A percentile compares a stretch with the other conserved stretches of the same genome.
These are phyloP conservation scores for Drosophila acutilabella DNA, from an alignment of 2,888 invertebrate genomes.

Conservation along the genomic window DNA sequence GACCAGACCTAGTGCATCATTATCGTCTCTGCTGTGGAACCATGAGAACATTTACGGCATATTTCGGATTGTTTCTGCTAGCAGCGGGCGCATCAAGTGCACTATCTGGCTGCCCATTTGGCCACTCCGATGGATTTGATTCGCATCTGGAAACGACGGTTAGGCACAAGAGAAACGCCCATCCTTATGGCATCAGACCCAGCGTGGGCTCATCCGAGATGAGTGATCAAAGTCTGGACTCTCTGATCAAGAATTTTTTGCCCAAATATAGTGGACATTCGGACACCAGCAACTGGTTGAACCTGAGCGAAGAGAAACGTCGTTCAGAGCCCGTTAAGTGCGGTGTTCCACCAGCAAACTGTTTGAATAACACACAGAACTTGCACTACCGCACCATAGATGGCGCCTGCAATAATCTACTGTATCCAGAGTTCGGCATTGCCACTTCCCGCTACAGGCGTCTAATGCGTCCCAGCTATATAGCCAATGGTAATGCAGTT, in stretches of 20 bases:
- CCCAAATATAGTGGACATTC: slow-evolving; percentile 42
- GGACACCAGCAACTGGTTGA: slow-evolving; percentile 33
- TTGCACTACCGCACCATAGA: slow-evolving; percentile 76
- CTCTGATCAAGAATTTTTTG: slow-evolving; percentile 46
- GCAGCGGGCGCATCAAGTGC: slow-evolving; percentile 6
- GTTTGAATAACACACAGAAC: slow-evolving; percentile 66
- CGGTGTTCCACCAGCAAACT: slow-evolving; percentile 68
- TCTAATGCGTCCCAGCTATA: slow-evolving; percentile 68
- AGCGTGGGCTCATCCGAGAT: slow-evolving; percentile 1
- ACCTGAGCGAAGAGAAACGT: slow-evolving; percentile 10
- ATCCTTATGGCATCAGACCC: slow-evolving; percentile 36
- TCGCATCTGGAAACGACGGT: not conserved
- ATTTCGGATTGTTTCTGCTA: slow-evolving; percentile 33
- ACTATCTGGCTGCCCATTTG: slow-evolving; percentile 48
- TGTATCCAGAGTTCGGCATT: slow-evolving; percentile 69
- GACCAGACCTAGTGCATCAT: slow-evolving; percentile 37
- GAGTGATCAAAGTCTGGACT: slow-evolving; percentile 50
- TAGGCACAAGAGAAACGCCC: slow-evolving; percentile 35
- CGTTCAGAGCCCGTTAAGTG: slow-evolving; percentile 50
- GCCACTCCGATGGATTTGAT: slow-evolving; percentile 14
- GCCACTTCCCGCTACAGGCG: slow-evolving; percentile 66
- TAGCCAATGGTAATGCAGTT: slow-evolving; percentile 53
- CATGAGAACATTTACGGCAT: slow-evolving; percentile 46
- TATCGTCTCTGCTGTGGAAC: slow-evolving; percentile 29
- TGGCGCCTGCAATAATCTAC: slow-evolving; percentile 79